Evolutionary conservation across 1,140 invertebrate genomes (phyloP), one percentile per base, ranked within the genome.

Genomic region (Teleopsis dalmanni): DNA sequence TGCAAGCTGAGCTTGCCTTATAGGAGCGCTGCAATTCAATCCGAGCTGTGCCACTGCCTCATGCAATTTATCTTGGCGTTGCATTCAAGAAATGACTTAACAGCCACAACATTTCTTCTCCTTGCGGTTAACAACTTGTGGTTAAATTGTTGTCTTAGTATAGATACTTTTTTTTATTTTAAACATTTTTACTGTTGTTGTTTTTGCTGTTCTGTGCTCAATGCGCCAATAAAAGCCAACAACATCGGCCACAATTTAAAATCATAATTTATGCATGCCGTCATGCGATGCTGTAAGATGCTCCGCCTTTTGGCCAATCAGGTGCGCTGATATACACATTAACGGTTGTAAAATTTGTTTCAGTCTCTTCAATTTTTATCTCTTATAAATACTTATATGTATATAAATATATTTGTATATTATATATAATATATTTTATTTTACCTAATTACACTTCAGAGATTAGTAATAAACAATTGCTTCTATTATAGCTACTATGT

Each of bases 241-340:
- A 23, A 43, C 41, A 43, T 14, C 40, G 40, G 42, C 42, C 31
- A 44, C 10, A 33, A 14, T 44, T 44, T 44, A 44, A 44, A 44
- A 44, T 44, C 42, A 44, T 44, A 44, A 44, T 44, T 44, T 44
- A 44, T 44, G n/a, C 41, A 43, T 38, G 41, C 25, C 34, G 42
- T 4, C 27, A 18, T 44, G 42, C 42, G 13, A 44, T n/a, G 33
- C 10, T 16, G 16, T 34, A 16, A 4, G 13, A 43, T 44, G 42
- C 42, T 44, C 42, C 42, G 42, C 42, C 42, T 44, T 21, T 44
- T 44, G 16, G 29, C 42, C 42, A 44, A 44, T 44, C 42, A 44
- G 42, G 42, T 44, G 42, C 31, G 31, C 22, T 35, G 13, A 44
- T 14, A 44, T 43, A 19, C 34, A n/a, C n/a, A n/a, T n/a, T n/a